phyloP scores from a whole-genome alignment of 2,888 invertebrate species.

The Byasa hedistus region DNA sequence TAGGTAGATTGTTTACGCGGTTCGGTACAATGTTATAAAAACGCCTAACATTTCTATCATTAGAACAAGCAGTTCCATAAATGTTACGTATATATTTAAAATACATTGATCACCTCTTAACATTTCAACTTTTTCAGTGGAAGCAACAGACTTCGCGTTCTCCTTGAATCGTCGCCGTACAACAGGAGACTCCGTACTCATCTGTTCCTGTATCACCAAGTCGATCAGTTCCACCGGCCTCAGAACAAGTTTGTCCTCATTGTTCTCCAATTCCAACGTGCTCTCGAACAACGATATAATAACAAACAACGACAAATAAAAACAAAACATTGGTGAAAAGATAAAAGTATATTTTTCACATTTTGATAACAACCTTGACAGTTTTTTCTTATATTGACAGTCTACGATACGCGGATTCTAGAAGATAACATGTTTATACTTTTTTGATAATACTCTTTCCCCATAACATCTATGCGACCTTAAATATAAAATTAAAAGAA shows the following conservation, averaged over 20 bases:
- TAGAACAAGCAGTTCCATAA: too few species aligned
- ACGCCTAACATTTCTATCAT: too few species aligned
- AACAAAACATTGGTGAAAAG: conserved; percentile 17
- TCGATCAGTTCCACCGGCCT: conserved; percentile 52
- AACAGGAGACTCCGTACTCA: conserved; percentile 30
- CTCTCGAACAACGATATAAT: conserved; percentile 3
- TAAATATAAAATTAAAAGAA: too few species aligned
- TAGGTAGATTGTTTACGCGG: too few species aligned
- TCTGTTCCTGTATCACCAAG: conserved; percentile 46
- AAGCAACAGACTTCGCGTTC: conserved; percentile 10
- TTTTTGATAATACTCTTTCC: too few species aligned
- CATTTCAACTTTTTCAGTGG: neutral
- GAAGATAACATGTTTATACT: neutral
- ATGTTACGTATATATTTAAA: too few species aligned
- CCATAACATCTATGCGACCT: too few species aligned
- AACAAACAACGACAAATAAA: conserved; percentile 9
- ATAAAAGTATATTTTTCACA: conserved; percentile 5
- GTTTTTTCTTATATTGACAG: conserved; percentile 11
- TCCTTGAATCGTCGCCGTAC: conserved; percentile 23
- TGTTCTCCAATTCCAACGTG: conserved; percentile 26
- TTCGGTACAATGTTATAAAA: too few species aligned
- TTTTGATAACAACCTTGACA: conserved; percentile 3
- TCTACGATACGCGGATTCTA: neutral
- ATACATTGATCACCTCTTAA: neutral
- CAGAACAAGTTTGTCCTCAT: conserved; percentile 45